phyloP scores from a whole-genome alignment of 2,888 invertebrate species.

The Sisyra terminalis region DNA sequence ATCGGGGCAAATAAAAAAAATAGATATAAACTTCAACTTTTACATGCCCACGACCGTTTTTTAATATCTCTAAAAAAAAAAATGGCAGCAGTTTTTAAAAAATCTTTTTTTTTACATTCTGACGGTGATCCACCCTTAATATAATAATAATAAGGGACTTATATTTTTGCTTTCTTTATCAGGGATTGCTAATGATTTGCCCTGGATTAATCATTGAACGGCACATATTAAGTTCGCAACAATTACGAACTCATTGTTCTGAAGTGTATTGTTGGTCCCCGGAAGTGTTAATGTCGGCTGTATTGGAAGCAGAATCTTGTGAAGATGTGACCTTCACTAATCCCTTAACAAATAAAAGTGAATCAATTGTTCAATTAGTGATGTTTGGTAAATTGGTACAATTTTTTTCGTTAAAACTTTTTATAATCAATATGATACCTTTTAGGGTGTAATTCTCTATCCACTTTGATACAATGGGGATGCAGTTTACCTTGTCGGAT shows the following conservation, averaged over 20 bases:
- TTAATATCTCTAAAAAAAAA: no score
- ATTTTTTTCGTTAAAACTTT: not conserved
- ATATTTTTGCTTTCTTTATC: conserved; percentile 19
- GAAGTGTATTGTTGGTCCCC: conserved; percentile 26
- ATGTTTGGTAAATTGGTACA: conserved; percentile 29
- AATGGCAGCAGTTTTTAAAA: no score
- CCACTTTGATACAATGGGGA: conserved; percentile 29
- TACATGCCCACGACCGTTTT: no score
- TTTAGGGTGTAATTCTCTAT: conserved; percentile 8
- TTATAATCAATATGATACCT: not conserved
- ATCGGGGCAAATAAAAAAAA: no score
- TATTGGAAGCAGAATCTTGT: conserved; percentile 26
- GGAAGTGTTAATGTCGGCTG: conserved; percentile 23
- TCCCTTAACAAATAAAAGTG: conserved; percentile 30
- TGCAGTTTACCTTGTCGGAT: conserved; percentile 39
- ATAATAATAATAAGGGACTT: no score
- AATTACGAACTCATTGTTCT: conserved; percentile 28
- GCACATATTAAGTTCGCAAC: conserved; percentile 43
- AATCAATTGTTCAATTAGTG: conserved; percentile 36
- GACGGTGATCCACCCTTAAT: no score
- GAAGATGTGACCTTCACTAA: conserved; percentile 27
- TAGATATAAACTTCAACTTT: no score
- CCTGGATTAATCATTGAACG: conserved; percentile 49
- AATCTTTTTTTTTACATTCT: no score
- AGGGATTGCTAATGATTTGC: conserved; percentile 43